These are phyloP conservation scores for Mesorhabditis sp. DNA, from an alignment of 2,888 invertebrate genomes.

Conservation along the genomic window DNA sequence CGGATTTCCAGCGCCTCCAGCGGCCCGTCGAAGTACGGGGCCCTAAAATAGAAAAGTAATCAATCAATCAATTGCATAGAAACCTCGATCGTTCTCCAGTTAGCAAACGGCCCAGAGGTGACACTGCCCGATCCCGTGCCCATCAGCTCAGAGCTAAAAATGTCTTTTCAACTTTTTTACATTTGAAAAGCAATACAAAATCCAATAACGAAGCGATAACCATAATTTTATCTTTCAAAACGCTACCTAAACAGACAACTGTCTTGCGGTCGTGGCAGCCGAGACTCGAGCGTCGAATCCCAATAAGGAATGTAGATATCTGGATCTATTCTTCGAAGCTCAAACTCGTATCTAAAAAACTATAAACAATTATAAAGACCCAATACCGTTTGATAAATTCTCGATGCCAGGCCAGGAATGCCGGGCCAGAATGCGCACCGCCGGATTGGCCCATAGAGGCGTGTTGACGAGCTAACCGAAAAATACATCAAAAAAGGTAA, in stretches of 20 bases:
- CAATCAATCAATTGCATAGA: not conserved
- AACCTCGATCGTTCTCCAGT: constrained; percentile 41
- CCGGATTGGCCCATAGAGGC: constrained; percentile 41
- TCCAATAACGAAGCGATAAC: no score
- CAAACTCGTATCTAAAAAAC: constrained; percentile 38
- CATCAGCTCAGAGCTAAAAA: constrained; percentile 16
- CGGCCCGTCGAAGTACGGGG: constrained; percentile 27
- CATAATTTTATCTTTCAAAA: not conserved
- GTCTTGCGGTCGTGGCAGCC: constrained; percentile 37
- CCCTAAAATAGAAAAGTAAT: constrained; percentile 15
- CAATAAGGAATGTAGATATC: constrained; percentile 38
- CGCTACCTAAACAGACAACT: constrained; percentile 31
- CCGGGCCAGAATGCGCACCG: constrained; percentile 52
- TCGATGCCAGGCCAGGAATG: constrained; percentile 54
- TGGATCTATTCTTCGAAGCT: constrained; percentile 42
- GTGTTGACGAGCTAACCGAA: constrained; percentile 33
- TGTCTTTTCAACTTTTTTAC: constrained; percentile 8
- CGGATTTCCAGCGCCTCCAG: constrained; percentile 37
- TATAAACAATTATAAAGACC: not conserved
- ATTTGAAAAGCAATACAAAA: no score
- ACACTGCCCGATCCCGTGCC: constrained; percentile 24
- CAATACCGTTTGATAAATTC: constrained; percentile 40
- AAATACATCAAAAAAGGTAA: not conserved
- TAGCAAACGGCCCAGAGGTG: constrained; percentile 37
- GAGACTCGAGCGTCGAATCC: constrained; percentile 35